Conservation (phyloP, 2,113 vertebrate genomes). For the Heteronetta atricapilla region DNA sequence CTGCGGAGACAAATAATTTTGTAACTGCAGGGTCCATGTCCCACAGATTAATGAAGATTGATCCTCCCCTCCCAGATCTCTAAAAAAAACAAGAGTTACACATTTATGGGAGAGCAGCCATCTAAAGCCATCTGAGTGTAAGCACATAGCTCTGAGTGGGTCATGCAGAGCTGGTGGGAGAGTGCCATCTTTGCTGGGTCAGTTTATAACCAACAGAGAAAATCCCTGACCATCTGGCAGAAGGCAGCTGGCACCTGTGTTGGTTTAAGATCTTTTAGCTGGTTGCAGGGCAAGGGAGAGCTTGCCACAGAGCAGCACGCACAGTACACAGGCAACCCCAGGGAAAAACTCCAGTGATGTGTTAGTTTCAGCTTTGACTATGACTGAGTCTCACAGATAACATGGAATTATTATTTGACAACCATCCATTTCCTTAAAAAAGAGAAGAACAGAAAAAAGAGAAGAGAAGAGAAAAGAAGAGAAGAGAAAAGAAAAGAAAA, state of each 20-base stretch:
- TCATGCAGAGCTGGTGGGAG: not conserved
- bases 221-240: slow-evolving; percentile 45
- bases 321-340: not conserved
- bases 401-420: not conserved
- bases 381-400: not conserved
- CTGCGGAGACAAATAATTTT: not conserved
- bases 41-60: slow-evolving; percentile 49
- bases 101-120: not conserved
- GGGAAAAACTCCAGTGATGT: not conserved
- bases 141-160: not conserved
- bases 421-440: not conserved
- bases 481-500: not conserved
- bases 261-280: slow-evolving; percentile 4
- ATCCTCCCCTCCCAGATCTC: not conserved
- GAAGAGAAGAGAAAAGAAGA: not conserved
- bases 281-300: slow-evolving; percentile 1
- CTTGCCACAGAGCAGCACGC: not conserved
- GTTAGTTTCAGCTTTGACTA: not conserved
- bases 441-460: too few relatives aligned
- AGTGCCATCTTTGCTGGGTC: slow-evolving; percentile 17
- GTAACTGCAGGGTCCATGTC: not conserved
- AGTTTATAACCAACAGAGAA: slow-evolving; percentile 4
- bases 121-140: not conserved
- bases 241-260: slow-evolving; percentile 16
- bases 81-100: not conserved